phyloP scores from a whole-genome alignment of 2,888 invertebrate genomes.

The Erpobdella octoculata region DNA sequence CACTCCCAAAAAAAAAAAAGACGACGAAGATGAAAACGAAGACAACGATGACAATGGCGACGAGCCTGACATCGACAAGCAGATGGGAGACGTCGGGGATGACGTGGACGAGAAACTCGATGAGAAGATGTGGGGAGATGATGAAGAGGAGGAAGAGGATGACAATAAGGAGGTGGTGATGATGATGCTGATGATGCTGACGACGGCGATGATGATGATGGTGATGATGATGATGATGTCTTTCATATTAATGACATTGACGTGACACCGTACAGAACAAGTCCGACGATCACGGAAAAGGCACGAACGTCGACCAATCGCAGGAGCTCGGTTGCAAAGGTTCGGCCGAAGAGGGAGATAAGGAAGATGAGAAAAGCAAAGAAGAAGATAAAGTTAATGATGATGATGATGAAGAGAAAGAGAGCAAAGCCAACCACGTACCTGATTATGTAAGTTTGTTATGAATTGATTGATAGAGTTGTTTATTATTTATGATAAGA shows the following conservation, averaged over 20 bases:
- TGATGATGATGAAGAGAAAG: slow-evolving; percentile 11
- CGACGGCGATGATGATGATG: too few relatives aligned
- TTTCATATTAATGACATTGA: too few relatives aligned
- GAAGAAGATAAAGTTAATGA: background rate
- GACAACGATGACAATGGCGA: slow-evolving; percentile 57
- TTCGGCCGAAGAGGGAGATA: background rate
- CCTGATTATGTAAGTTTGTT: slow-evolving; percentile 13
- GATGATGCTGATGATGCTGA: background rate
- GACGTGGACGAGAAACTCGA: slow-evolving; percentile 46
- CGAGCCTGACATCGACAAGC: slow-evolving; percentile 69
- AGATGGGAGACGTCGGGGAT: slow-evolving; percentile 88
- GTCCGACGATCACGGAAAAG: slow-evolving; percentile 17
- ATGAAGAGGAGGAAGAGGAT: slow-evolving; percentile 72
- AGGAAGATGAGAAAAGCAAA: slow-evolving; percentile 11
- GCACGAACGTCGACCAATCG: slow-evolving; percentile 10
- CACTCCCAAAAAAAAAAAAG: slow-evolving; percentile 15
- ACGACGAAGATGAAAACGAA: slow-evolving; percentile 42
- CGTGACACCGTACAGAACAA: slow-evolving; percentile 9
- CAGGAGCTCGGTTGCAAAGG: slow-evolving; percentile 11
- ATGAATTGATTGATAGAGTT: too few relatives aligned
- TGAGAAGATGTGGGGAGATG: slow-evolving; percentile 58
- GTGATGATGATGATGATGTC: too few relatives aligned
- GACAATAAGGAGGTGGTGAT: background rate
- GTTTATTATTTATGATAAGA: background rate
- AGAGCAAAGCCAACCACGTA: background rate